Conservation (phyloP, 2,888 invertebrate species). For the Ormyrus nitidulus region DNA sequence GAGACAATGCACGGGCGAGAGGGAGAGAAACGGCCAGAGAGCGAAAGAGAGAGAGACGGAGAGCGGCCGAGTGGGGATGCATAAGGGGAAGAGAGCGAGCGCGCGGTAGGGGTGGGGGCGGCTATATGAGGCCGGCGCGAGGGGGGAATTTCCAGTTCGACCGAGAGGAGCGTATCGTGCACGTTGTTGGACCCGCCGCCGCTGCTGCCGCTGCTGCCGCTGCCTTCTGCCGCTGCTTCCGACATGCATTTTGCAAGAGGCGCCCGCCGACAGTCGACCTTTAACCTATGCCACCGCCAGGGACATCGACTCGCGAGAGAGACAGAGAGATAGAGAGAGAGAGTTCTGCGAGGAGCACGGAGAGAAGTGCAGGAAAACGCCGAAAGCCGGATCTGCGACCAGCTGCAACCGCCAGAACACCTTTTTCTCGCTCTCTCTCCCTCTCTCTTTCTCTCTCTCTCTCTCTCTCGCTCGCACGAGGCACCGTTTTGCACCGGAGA, state of each 20-base stretch:
- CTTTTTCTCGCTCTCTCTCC: background rate
- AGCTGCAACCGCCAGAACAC: background rate
- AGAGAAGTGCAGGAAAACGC: background rate
- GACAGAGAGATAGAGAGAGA: background rate
- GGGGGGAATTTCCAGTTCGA: constrained; percentile 75
- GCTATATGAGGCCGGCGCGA: constrained; percentile 72
- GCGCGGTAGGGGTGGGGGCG: constrained; percentile 72
- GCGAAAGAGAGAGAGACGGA: constrained; percentile 2
- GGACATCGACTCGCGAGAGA: background rate
- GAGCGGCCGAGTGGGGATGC: constrained; percentile 20
- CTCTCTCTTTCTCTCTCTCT: background rate
- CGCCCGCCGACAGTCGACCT: background rate
- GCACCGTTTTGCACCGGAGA: constrained; percentile 10
- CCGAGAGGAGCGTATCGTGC: constrained; percentile 73
- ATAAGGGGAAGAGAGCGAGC: constrained; percentile 21
- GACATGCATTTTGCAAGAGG: background rate
- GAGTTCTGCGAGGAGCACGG: background rate
- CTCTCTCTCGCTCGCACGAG: background rate
- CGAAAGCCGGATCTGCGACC: background rate
- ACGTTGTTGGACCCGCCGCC: constrained; percentile 52
- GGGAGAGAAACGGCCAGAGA: background rate
- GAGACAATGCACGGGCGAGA: constrained; percentile 2
- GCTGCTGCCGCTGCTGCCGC: background rate
- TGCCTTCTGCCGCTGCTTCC: background rate
- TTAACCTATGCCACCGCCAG: too few species aligned